phyloP scores from a whole-genome alignment of 2,888 invertebrate genomes.

The Lydus trimaculatus region DNA sequence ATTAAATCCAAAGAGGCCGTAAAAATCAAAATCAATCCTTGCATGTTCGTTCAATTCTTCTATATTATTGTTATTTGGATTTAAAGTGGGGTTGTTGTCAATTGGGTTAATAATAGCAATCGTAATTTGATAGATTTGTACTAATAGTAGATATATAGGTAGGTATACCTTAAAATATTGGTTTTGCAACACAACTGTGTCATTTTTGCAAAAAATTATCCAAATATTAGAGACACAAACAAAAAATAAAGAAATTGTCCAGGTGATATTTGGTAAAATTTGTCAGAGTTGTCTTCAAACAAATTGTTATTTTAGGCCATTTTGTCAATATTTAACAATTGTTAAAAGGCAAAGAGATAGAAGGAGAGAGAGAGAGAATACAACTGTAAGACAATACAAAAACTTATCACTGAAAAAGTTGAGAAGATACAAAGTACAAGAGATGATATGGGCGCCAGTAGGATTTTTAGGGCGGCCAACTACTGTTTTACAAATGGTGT shows the following conservation, averaged over 20 bases:
- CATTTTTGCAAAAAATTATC: not conserved
- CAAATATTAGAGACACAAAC: not conserved
- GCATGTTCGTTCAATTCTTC: not conserved
- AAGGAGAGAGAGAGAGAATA: not conserved
- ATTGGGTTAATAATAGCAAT: too few relatives aligned
- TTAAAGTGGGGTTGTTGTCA: not conserved
- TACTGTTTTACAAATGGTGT: too few relatives aligned
- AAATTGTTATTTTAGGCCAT: slow-evolving; percentile 1
- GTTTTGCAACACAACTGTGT: not conserved
- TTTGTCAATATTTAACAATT: not conserved
- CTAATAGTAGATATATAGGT: too few relatives aligned
- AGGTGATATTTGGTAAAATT: not conserved
- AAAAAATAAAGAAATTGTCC: not conserved
- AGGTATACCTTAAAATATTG: not conserved
- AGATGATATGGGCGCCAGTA: too few relatives aligned
- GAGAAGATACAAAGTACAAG: too few relatives aligned
- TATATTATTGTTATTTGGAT: not conserved
- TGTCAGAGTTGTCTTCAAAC: not conserved
- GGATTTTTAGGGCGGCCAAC: too few relatives aligned
- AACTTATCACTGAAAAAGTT: too few relatives aligned
- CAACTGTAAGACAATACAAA: not conserved
- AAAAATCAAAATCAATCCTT: not conserved
- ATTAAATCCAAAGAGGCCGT: slow-evolving; percentile 7
- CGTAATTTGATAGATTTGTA: not conserved
- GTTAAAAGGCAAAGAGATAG: not conserved